Percentiles rank a stretch among this genome's conserved stretches.
phyloP scores from a whole-genome alignment of 2,888 invertebrate genomes.

The Emmelina monodactyla region DNA sequence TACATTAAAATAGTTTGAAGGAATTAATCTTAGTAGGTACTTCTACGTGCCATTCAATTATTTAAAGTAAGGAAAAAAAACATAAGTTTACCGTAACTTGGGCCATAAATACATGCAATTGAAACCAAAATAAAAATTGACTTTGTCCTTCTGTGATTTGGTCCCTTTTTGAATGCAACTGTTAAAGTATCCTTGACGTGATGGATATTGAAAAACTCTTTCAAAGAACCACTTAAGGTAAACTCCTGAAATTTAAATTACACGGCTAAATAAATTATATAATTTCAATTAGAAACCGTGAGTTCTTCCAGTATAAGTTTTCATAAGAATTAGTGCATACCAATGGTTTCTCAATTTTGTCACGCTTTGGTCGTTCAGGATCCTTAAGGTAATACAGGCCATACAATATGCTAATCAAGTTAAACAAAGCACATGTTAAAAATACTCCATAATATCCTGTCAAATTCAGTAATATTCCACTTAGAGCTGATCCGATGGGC shows the following conservation, averaged over 20 bases:
- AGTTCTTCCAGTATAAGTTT: too few species aligned
- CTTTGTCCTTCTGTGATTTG: constrained; percentile 38
- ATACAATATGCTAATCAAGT: constrained; percentile 46
- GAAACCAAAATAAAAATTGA: constrained; percentile 40
- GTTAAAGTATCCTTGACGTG: constrained; percentile 57
- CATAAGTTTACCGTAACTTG: constrained; percentile 45
- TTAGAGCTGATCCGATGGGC: constrained; percentile 6
- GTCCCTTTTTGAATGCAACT: constrained; percentile 58
- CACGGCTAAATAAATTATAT: too few species aligned
- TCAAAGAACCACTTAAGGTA: too few species aligned
- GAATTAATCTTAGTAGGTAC: too few species aligned
- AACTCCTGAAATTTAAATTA: too few species aligned
- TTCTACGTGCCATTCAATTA: too few species aligned
- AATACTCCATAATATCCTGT: constrained; percentile 25
- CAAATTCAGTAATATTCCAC: constrained; percentile 6
- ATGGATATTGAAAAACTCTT: constrained; percentile 56
- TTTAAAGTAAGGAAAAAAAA: too few species aligned
- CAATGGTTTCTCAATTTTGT: too few species aligned
- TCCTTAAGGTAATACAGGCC: constrained; percentile 48
- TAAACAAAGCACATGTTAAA: constrained; percentile 39
- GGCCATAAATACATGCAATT: constrained; percentile 47
- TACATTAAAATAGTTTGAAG: too few species aligned
- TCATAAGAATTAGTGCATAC: too few species aligned
- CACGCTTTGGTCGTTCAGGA: constrained; percentile 25
- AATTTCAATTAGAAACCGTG: too few species aligned